phyloP scores from a whole-genome alignment of 2,888 invertebrate species.

The Lasioglossum zephyrum region DNA sequence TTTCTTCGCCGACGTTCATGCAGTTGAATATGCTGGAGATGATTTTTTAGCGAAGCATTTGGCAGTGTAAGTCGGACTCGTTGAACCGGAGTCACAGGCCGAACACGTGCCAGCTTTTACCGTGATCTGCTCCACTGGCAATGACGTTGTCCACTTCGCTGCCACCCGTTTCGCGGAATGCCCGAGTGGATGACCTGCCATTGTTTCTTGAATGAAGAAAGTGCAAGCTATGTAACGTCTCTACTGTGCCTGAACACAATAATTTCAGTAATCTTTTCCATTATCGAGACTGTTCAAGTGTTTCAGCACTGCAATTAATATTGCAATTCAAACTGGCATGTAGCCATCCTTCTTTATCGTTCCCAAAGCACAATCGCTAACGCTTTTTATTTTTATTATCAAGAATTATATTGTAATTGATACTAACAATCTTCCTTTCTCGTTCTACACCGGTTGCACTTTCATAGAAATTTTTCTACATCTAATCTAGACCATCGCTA shows the following conservation, averaged over 20 bases:
- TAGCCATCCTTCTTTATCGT: too few relatives aligned
- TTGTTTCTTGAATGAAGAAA: slow-evolving; percentile 2
- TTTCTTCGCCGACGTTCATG: background rate
- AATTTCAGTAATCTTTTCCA: too few relatives aligned
- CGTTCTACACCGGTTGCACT: too few relatives aligned
- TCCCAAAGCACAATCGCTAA: too few relatives aligned
- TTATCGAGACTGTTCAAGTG: background rate
- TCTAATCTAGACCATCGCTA: too few relatives aligned
- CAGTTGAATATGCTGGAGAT: too few relatives aligned
- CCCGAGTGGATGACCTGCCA: background rate
- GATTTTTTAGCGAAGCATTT: background rate
- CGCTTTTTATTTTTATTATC: too few relatives aligned
- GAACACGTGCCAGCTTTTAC: slow-evolving; percentile 39
- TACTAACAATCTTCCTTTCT: too few relatives aligned
- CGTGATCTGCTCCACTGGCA: slow-evolving; percentile 32
- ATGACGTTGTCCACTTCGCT: slow-evolving; percentile 21
- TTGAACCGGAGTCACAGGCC: background rate
- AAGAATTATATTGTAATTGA: too few relatives aligned
- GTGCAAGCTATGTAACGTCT: background rate
- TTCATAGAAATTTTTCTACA: too few relatives aligned
- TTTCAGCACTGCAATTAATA: background rate
- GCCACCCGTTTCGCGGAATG: slow-evolving; percentile 21
- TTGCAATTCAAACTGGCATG: too few relatives aligned
- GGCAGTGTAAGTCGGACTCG: background rate
- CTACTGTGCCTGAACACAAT: background rate